Evolutionary conservation across 2,888 invertebrate species (phyloP).

Genomic region (Aquatica leii): DNA sequence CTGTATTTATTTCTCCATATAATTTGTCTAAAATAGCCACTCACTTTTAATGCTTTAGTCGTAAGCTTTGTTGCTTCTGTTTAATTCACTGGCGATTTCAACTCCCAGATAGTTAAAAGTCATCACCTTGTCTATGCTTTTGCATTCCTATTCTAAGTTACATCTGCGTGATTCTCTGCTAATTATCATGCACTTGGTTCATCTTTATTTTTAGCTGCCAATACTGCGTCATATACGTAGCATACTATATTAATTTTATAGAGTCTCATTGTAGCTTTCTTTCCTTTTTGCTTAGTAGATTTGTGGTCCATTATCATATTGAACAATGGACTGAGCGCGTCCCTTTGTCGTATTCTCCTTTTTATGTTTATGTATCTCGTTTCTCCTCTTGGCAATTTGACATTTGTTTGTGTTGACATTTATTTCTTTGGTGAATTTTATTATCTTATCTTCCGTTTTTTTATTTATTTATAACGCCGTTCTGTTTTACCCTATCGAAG

Average conservation of each 20-base stretch:
- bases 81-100: neutral
- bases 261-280: neutral
- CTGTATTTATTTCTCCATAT: neutral
- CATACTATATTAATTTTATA: neutral
- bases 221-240: neutral
- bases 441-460: neutral
- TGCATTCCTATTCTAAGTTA: neutral
- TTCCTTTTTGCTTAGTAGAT: neutral
- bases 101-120: too few species aligned
- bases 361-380: neutral
- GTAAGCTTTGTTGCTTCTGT: neutral
- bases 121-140: neutral
- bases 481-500: too few species aligned
- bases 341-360: neutral
- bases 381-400: neutral
- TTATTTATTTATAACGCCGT: neutral
- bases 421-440: neutral
- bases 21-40: too few species aligned
- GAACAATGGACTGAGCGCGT: neutral
- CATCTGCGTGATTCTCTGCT: slow-evolving; percentile 11
- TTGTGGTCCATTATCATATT: neutral
- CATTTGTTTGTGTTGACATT: neutral
- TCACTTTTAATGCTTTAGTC: too few species aligned
- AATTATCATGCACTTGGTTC: neutral
- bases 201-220: neutral